These are phyloP conservation scores for Haplotaxodon microlepis DNA, from an alignment of 2,113 vertebrate genomes.

Conservation along the genomic window DNA sequence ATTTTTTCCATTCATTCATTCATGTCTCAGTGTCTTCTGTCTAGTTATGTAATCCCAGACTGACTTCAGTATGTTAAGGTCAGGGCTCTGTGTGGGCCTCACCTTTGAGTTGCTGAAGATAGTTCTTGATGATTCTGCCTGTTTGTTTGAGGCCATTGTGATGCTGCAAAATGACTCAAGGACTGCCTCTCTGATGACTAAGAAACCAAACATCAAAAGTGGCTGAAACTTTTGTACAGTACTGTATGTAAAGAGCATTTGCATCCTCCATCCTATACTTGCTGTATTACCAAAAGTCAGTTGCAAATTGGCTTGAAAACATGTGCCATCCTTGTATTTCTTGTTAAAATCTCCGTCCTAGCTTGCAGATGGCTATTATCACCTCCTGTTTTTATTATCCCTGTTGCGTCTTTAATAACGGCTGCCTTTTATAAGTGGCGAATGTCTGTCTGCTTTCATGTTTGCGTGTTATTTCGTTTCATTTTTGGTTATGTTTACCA, in stretches of 20 bases:
- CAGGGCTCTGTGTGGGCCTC: background rate
- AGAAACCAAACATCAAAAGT: background rate
- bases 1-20: background rate
- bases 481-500: background rate
- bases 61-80: background rate
- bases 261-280: slow-evolving; percentile 41
- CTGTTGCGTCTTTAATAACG: background rate
- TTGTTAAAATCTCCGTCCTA: slow-evolving; percentile 8
- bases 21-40: background rate
- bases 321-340: slow-evolving; percentile 14
- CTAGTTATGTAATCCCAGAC: background rate
- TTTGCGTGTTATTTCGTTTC: background rate
- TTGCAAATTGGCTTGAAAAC: slow-evolving; percentile 17
- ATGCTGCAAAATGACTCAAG: background rate
- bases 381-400: slow-evolving; percentile 24
- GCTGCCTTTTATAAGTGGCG: background rate
- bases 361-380: slow-evolving; percentile 19
- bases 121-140: background rate
- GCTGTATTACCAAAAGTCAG: slow-evolving; percentile 9
- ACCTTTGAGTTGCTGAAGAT: background rate
- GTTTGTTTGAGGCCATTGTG: background rate
- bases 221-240: background rate
- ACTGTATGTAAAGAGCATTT: slow-evolving; percentile 26
- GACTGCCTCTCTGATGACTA: background rate
- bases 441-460: background rate